Conservation (phyloP, 2,797 vertebrate species). For the Gymnocypris eckloni region DNA sequence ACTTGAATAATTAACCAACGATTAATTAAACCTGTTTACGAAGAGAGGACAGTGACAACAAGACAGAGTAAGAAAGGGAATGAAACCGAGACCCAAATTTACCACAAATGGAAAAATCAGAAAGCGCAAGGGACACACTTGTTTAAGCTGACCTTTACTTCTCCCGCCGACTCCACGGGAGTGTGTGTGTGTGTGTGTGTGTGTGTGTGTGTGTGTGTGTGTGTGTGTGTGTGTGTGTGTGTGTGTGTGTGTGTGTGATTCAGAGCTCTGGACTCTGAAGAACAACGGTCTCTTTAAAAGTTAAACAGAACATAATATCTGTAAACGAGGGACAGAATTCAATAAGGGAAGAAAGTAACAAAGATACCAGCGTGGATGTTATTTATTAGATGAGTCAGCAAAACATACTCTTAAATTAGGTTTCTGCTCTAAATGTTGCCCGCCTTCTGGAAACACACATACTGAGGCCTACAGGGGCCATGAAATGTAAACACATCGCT, state of each 20-base stretch:
- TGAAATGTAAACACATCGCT: constrained; percentile 65
- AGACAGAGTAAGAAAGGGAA: constrained; percentile 49
- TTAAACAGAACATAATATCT: constrained; percentile 21
- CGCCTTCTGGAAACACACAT: neutral
- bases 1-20: constrained; percentile 79
- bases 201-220: neutral
- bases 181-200: neutral
- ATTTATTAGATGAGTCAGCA: constrained; percentile 33
- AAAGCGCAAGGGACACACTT: constrained; percentile 45
- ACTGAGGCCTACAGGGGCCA: constrained; percentile 15
- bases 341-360: constrained; percentile 20
- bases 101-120: constrained; percentile 44
- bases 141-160: constrained; percentile 59
- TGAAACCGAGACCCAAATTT: constrained; percentile 33
- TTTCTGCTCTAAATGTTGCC: constrained; percentile 15
- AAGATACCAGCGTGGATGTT: constrained; percentile 30
- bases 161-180: constrained; percentile 7
- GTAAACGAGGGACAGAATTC: constrained; percentile 23
- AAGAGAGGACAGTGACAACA: constrained; percentile 69
- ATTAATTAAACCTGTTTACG: constrained; percentile 80
- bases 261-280: neutral
- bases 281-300: constrained; percentile 39
- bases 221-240: neutral
- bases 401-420: constrained; percentile 7
- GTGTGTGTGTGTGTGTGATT: constrained; percentile 22